These are phyloP conservation scores for Leuctra nigra DNA, from an alignment of 2,888 invertebrate genomes.

Conservation along the genomic window DNA sequence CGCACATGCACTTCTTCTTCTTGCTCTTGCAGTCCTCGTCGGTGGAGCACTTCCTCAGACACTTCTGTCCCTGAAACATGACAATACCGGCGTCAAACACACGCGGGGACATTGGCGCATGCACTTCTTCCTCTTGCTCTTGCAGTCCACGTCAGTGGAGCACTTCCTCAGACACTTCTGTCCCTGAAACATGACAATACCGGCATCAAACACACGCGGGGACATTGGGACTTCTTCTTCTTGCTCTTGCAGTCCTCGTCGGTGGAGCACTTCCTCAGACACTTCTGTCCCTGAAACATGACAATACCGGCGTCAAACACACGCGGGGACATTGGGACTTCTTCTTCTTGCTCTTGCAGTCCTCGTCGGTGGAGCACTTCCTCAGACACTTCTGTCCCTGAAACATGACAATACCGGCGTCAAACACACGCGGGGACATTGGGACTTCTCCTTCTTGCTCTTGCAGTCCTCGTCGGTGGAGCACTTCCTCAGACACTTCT, in stretches of 20 bases:
- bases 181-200: slow-evolving; percentile 60
- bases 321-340: slow-evolving; percentile 95
- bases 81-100: not conserved
- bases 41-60: slow-evolving; percentile 84
- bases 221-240: slow-evolving; percentile 41
- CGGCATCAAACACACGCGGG: slow-evolving; percentile 80
- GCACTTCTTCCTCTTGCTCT: slow-evolving; percentile 65
- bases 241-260: slow-evolving; percentile 97
- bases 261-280: slow-evolving; percentile 84
- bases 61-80: slow-evolving; percentile 65
- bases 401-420: too few relatives aligned
- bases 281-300: slow-evolving; percentile 65
- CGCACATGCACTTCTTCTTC: slow-evolving; percentile 94
- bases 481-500: slow-evolving; percentile 87
- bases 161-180: slow-evolving; percentile 90
- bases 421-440: too few relatives aligned
- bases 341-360: slow-evolving; percentile 95
- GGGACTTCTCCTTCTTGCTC: slow-evolving; percentile 92
- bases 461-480: slow-evolving; percentile 93
- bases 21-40: slow-evolving; percentile 96
- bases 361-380: slow-evolving; percentile 88
- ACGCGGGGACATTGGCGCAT: not conserved
- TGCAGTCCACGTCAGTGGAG: slow-evolving; percentile 90
- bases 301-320: too few relatives aligned
- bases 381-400: slow-evolving; percentile 83